phyloP scores from a whole-genome alignment of 92 coral and sea anemone species.

The Pocillopora meandrina region DNA sequence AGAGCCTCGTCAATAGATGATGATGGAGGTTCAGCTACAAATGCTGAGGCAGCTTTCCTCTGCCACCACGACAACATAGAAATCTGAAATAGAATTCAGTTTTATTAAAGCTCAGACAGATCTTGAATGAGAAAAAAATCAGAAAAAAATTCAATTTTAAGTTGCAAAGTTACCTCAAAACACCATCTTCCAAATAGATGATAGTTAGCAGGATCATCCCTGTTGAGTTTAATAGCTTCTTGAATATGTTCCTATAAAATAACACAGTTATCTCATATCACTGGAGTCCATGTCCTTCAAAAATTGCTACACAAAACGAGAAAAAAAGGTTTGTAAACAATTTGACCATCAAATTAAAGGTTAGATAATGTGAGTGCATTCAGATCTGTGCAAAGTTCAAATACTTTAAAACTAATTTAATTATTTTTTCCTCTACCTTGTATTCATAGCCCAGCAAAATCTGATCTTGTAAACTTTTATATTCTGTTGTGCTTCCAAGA shows the following conservation, averaged over 20 bases:
- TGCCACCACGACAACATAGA: conserved; percentile 94
- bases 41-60: conserved; percentile 85
- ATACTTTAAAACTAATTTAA: no score
- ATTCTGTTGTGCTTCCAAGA: conserved; percentile 81
- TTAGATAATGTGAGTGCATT: no score
- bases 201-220: conserved; percentile 76
- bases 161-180: conserved; percentile 66
- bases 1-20: conserved; percentile 90
- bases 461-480: conserved; percentile 75
- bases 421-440: conserved; percentile 57
- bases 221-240: conserved; percentile 80
- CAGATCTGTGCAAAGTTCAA: no score
- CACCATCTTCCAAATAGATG: conserved; percentile 94
- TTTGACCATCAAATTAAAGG: no score
- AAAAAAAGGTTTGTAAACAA: no score
- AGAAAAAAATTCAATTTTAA: background rate
- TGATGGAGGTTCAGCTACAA: conserved; percentile 87
- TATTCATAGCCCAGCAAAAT: conserved; percentile 76
- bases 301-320: no score
- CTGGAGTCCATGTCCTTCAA: no score
- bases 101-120: no score
- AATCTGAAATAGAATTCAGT: conserved; percentile 46
- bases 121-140: no score
- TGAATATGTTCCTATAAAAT: conserved; percentile 70
- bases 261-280: background rate